These are phyloP conservation scores for Ophioninae sp. DNA, from an alignment of 2,888 invertebrate species.

Conservation along the genomic window DNA sequence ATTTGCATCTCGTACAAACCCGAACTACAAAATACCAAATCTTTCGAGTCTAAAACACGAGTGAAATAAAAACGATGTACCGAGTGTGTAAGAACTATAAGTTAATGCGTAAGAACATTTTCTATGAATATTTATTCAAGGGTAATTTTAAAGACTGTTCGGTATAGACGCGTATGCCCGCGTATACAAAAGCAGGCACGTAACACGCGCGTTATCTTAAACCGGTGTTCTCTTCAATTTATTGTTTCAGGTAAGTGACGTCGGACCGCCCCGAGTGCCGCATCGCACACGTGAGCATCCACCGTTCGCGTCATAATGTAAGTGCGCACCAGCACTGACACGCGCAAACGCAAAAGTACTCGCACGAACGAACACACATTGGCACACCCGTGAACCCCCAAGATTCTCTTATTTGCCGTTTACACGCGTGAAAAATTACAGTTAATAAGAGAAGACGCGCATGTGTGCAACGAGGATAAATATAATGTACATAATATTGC, in stretches of 20 bases:
- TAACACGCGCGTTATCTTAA: constrained; percentile 76
- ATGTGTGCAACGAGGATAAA: constrained; percentile 48
- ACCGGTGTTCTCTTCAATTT: constrained; percentile 78
- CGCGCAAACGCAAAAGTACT: background rate
- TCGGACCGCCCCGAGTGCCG: constrained; percentile 76
- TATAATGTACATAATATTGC: constrained; percentile 57
- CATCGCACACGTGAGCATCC: constrained; percentile 75
- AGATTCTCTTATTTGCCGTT: constrained; percentile 18
- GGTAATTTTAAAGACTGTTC: background rate
- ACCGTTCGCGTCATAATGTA: constrained; percentile 78
- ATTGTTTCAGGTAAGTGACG: constrained; percentile 82
- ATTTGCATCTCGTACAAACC: background rate
- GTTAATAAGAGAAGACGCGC: background rate
- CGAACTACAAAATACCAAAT: background rate
- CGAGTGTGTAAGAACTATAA: background rate
- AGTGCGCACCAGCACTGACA: constrained; percentile 68
- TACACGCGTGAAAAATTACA: constrained; percentile 18
- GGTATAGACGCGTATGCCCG: constrained; percentile 61
- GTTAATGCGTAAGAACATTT: background rate
- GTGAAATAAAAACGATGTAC: too few species aligned
- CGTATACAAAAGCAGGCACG: constrained; percentile 69
- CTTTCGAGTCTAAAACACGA: too few species aligned
- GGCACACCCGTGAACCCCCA: background rate
- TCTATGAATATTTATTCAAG: background rate
- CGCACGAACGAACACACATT: background rate